These are phyloP conservation scores for Thinocorus orbignyianus DNA, from an alignment of 2,113 vertebrate species.

Conservation along the genomic window DNA sequence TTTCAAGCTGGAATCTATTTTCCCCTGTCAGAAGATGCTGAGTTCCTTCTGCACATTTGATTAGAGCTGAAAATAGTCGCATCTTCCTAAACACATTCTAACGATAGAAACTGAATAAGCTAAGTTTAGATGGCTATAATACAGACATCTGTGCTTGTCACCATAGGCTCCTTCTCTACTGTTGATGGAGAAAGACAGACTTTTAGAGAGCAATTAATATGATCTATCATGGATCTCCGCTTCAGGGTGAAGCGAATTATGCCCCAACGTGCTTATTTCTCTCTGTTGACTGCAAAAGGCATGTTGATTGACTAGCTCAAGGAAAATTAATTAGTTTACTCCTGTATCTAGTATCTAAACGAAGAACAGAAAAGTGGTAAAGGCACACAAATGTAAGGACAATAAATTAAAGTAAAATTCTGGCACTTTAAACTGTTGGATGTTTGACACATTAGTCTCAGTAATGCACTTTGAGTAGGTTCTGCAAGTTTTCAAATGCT, in stretches of 20 bases:
- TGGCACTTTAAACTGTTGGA: neutral
- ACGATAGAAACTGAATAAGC: neutral
- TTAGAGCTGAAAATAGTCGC: neutral
- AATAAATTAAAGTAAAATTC: neutral
- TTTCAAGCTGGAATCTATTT: neutral
- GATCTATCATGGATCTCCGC: neutral
- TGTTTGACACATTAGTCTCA: neutral
- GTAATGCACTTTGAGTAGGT: neutral
- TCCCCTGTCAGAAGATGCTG: neutral
- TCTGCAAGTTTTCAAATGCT: neutral
- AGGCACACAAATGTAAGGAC: neutral
- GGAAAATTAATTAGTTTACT: neutral
- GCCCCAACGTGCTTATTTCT: neutral
- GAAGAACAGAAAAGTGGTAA: neutral
- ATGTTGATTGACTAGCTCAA: neutral
- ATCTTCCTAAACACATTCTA: neutral
- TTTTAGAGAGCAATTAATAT: neutral
- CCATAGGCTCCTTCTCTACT: neutral
- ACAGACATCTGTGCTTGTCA: neutral
- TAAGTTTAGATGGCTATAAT: neutral
- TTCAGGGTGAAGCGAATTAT: neutral
- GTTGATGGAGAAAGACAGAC: neutral
- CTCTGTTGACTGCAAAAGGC: neutral
- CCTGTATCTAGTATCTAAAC: neutral
- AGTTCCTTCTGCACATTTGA: neutral